phyloP scores from a whole-genome alignment of 2,113 vertebrate genomes.

The Sylvilagus bachmani region DNA sequence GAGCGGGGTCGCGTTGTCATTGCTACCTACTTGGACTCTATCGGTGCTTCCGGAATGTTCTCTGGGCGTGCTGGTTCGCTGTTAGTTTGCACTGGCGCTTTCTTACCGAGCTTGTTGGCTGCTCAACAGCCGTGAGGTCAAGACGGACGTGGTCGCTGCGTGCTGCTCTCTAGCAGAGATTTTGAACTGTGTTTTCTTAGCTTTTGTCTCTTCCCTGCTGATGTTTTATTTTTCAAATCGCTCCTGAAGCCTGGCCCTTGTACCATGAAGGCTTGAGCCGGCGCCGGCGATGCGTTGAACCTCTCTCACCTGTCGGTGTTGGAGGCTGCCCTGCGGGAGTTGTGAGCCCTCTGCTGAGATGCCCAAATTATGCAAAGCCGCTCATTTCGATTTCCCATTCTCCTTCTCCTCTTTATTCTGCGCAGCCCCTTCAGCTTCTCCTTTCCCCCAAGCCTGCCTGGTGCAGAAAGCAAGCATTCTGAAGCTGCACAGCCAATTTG shows the following conservation, averaged over 20 bases:
- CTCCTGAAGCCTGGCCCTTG: conserved; percentile 5
- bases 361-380: conserved; percentile 69
- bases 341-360: background rate
- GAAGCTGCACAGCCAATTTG: conserved; percentile 41
- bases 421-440: background rate
- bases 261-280: background rate
- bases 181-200: background rate
- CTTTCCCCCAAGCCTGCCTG: conserved; percentile 13
- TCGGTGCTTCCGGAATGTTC: background rate
- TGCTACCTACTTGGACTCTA: background rate
- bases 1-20: background rate
- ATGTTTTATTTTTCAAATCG: conserved; percentile 31
- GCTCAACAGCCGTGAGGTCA: background rate
- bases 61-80: background rate
- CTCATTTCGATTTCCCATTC: conserved; percentile 43
- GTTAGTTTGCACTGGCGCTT: background rate
- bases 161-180: background rate
- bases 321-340: background rate
- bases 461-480: conserved; percentile 53
- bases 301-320: background rate
- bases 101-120: conserved; percentile 5
- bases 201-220: background rate
- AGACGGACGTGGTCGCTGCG: background rate
- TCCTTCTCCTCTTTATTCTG: background rate
- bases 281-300: background rate